A percentile compares a stretch with the other conserved stretches of the same genome.
Conservation (phyloP, 2,797 vertebrate genomes). For the Antennarius maculatus region DNA sequence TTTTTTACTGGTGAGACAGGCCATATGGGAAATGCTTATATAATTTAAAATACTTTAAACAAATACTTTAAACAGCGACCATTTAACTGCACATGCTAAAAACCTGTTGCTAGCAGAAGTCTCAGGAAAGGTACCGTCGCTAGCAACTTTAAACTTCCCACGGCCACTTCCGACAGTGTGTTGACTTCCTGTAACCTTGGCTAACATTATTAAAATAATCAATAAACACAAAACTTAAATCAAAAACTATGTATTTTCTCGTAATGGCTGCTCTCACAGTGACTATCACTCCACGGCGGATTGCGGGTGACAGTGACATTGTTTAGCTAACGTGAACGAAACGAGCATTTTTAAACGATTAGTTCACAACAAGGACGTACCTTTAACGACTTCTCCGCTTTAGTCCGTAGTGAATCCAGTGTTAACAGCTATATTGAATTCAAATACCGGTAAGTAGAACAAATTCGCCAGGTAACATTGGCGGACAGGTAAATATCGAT, state of each 20-base stretch:
- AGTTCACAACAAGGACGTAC: constrained; percentile 40
- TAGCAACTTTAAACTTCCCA: constrained; percentile 5
- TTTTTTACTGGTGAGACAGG: constrained; percentile 5
- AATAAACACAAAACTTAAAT: background rate
- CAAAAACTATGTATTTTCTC: background rate
- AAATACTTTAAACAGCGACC: background rate
- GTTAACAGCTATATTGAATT: constrained; percentile 40
- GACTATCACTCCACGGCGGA: background rate
- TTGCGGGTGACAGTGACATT: constrained; percentile 11
- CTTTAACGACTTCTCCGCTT: constrained; percentile 72
- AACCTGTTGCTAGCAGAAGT: constrained; percentile 48
- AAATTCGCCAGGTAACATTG: constrained; percentile 33
- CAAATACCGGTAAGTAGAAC: constrained; percentile 24
- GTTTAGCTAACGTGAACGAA: constrained; percentile 50
- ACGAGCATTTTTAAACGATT: constrained; percentile 36
- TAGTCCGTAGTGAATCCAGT: constrained; percentile 68
- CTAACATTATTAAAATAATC: background rate
- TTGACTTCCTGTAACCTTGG: constrained; percentile 53
- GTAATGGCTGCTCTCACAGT: background rate
- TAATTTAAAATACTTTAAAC: too few species aligned
- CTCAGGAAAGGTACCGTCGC: constrained; percentile 10
- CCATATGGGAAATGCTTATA: background rate
- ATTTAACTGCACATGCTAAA: constrained; percentile 4
- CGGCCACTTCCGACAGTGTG: constrained; percentile 16
- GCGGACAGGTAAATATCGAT: constrained; percentile 68